Evolutionary conservation across 2,113 vertebrate genomes (phyloP).

Genomic region (Percina caprodes): DNA sequence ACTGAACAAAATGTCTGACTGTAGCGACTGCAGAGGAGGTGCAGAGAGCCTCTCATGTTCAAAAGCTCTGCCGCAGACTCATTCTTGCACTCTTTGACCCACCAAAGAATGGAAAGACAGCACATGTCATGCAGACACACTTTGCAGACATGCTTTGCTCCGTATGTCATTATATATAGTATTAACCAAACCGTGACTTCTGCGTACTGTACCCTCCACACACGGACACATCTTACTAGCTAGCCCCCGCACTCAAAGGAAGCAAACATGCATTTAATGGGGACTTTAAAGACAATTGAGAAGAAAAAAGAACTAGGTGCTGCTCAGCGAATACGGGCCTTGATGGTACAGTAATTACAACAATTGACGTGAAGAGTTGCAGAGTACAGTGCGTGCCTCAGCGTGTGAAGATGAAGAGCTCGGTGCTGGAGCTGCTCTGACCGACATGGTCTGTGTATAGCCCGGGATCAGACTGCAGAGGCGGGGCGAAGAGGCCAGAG

Average conservation of each 20-base stretch:
- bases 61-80: not conserved
- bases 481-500: conserved; percentile 30
- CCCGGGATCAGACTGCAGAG: conserved; percentile 39
- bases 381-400: not conserved
- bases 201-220: no score
- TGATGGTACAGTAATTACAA: conserved; percentile 8
- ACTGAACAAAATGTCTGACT: not conserved
- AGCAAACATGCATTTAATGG: not conserved
- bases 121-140: not conserved
- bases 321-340: not conserved
- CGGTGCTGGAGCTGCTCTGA: not conserved
- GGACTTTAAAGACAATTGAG: not conserved
- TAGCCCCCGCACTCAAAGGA: no score
- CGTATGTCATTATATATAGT: not conserved
- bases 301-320: not conserved
- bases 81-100: not conserved
- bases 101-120: not conserved
- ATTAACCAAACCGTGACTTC: no score
- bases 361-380: not conserved
- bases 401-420: conserved; percentile 11
- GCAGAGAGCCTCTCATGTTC: not conserved
- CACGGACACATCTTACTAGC: no score
- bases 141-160: not conserved
- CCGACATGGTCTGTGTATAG: not conserved
- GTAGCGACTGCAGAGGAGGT: not conserved